Evolutionary conservation across 2,888 invertebrate genomes (phyloP), one percentile per base, ranked within the genome.

Genomic region (Oligia fasciuncula): DNA sequence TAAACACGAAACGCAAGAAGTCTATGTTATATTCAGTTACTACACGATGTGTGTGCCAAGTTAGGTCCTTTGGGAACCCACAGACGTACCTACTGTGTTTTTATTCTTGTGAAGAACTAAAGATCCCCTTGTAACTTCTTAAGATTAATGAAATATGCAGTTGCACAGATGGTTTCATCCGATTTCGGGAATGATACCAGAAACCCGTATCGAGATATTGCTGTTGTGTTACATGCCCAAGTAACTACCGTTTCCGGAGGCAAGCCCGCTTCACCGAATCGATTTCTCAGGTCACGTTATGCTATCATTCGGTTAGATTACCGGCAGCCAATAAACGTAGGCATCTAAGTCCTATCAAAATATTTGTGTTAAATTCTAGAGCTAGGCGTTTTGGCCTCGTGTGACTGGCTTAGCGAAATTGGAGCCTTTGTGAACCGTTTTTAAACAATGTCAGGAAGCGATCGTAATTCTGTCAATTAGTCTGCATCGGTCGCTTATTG

Each of bases 401-500:
- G 62, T 84, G 80, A 87, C 79, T 88, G 83, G 77, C 78, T 83
- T 82, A 85, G 86, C 86, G 88, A 90, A 91, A 91, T 85, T 74
- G 85, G 88, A 91, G 81, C 86, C 87, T 85, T 88, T 92, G 91
- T 90, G 90, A 88, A 91, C 85, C n/a, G 91, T 90, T 90, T 90
- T 91, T 80, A 90, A 93, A 94, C 93, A 94, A 93, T 91, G 92
- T 88, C 91, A 93, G 94, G 95, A 95, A 93, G 92, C 88, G 85
- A 91, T 91, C 89, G 90, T 91, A 84, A 92, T 93, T 93, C 90
- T 87, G 91, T 85, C 91, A 91, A 92, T 92, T 90, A 91, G 89
- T 84, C 86, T 87, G 90, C 87, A 87, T 86, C 88, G 85, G 80
- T 75, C 87, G 86, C 73, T 87, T 87, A 89, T 90, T 91, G 89